Base-by-base conservation (phyloP, 2,888 invertebrate species). In the Lydus trimaculatus region DNA sequence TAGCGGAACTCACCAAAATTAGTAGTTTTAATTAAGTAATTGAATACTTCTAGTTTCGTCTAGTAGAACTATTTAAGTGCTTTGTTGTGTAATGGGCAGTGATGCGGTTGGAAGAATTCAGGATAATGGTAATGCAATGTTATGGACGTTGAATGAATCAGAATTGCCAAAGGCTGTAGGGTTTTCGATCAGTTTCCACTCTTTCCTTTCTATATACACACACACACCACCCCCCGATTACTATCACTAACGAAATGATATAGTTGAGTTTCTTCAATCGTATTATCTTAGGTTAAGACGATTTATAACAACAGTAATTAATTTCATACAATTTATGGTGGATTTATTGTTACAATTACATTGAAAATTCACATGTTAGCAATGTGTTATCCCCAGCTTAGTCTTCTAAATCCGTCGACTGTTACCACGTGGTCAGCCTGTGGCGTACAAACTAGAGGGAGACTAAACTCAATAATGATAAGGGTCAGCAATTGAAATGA, bases 401-500 rank as follows among this genome's bases (percentile, higher is more conserved):
- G 70, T 68, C 72, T 68, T 48, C 69, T 69, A 73, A 76, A 76
- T 60, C 74, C 74, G 65, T 71, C 64, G 73, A 39, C 73, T 72
- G 74, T 76, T 76, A 73, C 75, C 73, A 66, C 70, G 71, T 71
- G 76, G 76, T 73, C 75, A 73, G 76, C 75, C 75, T 77, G 77
- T 71, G 77, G 76, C 71, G 61, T 65, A 66, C 72, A 67, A 68
- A 68, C 68, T 70, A 70, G 68, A 73, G 76, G 78, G 77, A 75
- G 71, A 75, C 74, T 71, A 78, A 80, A 81, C 79, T 78, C 79
- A 80, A 80, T 82, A 82, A 81, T 80, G 80, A 82, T 80, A 79
- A 81, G 81, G 82, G 81, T 81, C 79, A 77, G 77, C 81, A 78
- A 80, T 80, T 80, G 79, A 79, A 80, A 81, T 79, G 77, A 75